A percentile compares a stretch with the other conserved stretches of the same genome.
Conservation (phyloP, 2,113 vertebrate species). For the Callaeas wilsoni region DNA sequence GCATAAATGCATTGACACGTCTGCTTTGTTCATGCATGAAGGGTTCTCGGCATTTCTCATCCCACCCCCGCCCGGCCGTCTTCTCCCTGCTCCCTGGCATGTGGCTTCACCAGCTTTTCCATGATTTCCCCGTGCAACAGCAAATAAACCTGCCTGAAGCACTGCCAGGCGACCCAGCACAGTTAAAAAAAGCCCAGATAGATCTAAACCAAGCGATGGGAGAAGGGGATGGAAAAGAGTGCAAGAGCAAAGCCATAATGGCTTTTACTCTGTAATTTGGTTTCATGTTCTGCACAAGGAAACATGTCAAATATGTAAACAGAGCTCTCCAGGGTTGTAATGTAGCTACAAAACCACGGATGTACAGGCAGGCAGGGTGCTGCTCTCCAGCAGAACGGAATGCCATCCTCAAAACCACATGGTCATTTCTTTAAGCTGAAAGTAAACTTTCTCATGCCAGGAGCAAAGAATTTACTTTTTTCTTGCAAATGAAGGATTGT, state of each 20-base stretch:
- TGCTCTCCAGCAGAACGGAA: constrained; percentile 57
- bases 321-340: constrained; percentile 60
- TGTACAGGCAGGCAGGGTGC: constrained; percentile 58
- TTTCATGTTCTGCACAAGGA: constrained; percentile 75
- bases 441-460: constrained; percentile 76
- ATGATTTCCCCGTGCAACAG: not conserved
- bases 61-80: not conserved
- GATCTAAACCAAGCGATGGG: not conserved
- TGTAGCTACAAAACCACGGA: constrained; percentile 61
- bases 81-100: not conserved
- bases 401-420: constrained; percentile 72
- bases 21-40: constrained; percentile 54
- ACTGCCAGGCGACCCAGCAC: not conserved
- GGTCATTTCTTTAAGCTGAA: constrained; percentile 68
- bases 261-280: constrained; percentile 72
- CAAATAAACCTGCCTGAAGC: not conserved
- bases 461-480: constrained; percentile 30
- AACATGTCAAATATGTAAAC: constrained; percentile 80
- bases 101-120: not conserved
- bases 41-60: not conserved
- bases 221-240: constrained; percentile 28
- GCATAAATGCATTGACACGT: constrained; percentile 38
- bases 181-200: not conserved
- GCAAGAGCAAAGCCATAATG: constrained; percentile 20
- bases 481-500: constrained; percentile 31